Evolutionary conservation across 2,113 vertebrate genomes (phyloP).

Genomic region (Australoheros scitulus): DNA sequence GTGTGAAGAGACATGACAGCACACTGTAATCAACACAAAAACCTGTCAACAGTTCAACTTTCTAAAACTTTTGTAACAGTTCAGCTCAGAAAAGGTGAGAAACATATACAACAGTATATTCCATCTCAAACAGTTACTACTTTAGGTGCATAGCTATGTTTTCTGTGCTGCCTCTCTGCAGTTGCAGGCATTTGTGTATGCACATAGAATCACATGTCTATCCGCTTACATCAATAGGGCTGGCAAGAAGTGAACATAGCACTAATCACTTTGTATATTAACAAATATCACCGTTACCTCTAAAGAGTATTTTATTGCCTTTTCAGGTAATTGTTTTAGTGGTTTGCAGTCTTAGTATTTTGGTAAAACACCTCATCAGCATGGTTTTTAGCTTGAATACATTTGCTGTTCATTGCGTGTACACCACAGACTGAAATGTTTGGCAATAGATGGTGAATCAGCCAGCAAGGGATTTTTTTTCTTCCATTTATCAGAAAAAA

Average conservation of each 20-base stretch:
- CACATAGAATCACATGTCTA: neutral
- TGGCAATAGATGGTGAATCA: neutral
- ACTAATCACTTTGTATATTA: neutral
- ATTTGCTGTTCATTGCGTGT: neutral
- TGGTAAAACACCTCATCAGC: neutral
- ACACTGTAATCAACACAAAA: conserved; percentile 31
- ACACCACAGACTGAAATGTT: neutral
- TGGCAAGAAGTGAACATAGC: neutral
- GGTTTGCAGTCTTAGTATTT: neutral
- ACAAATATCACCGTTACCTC: neutral
- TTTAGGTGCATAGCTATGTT: neutral
- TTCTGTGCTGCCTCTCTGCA: neutral
- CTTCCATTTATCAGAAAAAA: no score
- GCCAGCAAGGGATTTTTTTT: no score
- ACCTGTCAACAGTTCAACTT: conserved; percentile 30
- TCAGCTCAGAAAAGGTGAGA: neutral
- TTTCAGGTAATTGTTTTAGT: neutral
- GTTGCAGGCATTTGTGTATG: no score
- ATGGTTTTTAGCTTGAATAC: neutral
- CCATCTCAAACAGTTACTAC: neutral
- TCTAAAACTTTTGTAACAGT: neutral
- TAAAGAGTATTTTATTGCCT: neutral
- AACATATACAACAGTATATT: neutral
- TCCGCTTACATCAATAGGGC: neutral
- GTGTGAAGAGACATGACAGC: conserved; percentile 31